phyloP scores from a whole-genome alignment of 2,888 invertebrate genomes.

The Drosophila fungiperda region DNA sequence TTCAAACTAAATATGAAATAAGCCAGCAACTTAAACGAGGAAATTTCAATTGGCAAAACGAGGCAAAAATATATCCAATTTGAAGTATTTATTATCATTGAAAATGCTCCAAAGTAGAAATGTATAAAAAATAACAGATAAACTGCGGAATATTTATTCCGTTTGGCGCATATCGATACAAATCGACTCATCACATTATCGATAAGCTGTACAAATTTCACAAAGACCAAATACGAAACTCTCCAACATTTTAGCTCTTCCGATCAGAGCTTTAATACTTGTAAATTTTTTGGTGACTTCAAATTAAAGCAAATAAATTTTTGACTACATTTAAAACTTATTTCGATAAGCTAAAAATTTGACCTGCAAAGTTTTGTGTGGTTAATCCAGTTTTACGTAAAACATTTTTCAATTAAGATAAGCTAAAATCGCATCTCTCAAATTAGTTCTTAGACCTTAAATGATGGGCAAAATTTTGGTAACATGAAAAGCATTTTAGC shows the following conservation, averaged over 20 bases:
- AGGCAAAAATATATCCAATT: background rate
- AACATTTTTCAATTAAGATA: background rate
- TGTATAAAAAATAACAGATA: too few species aligned
- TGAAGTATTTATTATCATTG: background rate
- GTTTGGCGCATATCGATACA: background rate
- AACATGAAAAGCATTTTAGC: background rate
- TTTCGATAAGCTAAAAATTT: background rate
- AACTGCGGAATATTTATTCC: background rate
- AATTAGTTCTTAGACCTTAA: background rate
- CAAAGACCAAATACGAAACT: background rate
- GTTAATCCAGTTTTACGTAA: background rate
- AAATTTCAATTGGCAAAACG: background rate
- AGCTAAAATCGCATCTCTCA: background rate
- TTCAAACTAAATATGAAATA: slow-evolving; percentile 1
- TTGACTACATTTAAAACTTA: background rate
- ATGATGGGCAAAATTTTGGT: background rate
- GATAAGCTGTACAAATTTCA: background rate
- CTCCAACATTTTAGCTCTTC: too few species aligned
- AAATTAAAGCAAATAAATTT: background rate
- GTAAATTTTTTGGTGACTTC: background rate
- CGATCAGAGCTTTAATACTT: too few species aligned
- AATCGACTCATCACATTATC: background rate
- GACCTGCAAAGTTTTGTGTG: background rate
- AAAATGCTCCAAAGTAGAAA: background rate
- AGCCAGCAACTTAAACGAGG: background rate